phyloP scores from a whole-genome alignment of 2,113 vertebrate species.

The Clarias batrachus region DNA sequence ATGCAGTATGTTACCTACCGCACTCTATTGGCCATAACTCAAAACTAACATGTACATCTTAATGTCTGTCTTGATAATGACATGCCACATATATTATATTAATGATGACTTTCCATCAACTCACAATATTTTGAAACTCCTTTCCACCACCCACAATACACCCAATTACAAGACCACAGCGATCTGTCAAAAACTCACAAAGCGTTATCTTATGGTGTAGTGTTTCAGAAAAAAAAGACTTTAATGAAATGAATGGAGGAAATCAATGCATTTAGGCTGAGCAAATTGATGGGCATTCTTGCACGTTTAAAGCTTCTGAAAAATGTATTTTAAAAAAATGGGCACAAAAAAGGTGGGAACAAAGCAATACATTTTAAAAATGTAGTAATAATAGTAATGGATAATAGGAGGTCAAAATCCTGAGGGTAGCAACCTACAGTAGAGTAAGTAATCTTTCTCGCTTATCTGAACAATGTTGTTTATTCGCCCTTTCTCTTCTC shows the following conservation, averaged over 20 bases:
- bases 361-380: constrained; percentile 34
- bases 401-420: constrained; percentile 32
- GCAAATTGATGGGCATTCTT: constrained; percentile 35
- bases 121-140: constrained; percentile 29
- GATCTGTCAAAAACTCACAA: constrained; percentile 30
- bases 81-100: no score
- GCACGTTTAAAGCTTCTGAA: constrained; percentile 40
- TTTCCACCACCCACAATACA: constrained; percentile 12
- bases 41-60: no score
- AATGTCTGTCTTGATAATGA: no score
- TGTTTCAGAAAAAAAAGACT: constrained; percentile 36
- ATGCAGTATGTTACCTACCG: no score
- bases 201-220: constrained; percentile 29
- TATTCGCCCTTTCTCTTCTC: neutral
- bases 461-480: neutral
- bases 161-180: constrained; percentile 27
- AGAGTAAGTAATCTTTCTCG: neutral
- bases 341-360: constrained; percentile 28
- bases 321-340: constrained; percentile 33
- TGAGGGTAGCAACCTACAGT: neutral
- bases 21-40: no score
- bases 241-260: constrained; percentile 45
- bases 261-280: constrained; percentile 41
- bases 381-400: constrained; percentile 13
- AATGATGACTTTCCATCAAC: constrained; percentile 35